A percentile compares a stretch with the other conserved stretches of the same genome.
Evolutionary conservation across 2,797 vertebrate species (phyloP).

Genomic region (Lacerta viridis): DNA sequence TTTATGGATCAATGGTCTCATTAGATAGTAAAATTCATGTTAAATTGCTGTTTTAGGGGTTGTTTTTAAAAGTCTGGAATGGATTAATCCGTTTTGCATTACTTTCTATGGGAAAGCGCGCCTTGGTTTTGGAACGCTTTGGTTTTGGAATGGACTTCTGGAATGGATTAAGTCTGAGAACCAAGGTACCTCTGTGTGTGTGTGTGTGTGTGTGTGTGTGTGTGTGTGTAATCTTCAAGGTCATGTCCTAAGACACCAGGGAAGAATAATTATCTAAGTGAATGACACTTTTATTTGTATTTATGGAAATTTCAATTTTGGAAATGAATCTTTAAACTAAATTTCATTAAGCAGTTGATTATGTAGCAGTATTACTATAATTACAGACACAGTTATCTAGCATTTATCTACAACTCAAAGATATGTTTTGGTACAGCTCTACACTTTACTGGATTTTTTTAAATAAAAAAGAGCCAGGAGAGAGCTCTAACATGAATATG

Average conservation of each 20-base stretch:
- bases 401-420: conserved; percentile 4
- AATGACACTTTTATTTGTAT: conserved; percentile 4
- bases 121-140: no score
- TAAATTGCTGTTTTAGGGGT: no score
- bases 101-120: no score
- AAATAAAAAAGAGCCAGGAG: conserved; percentile 50
- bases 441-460: conserved; percentile 24
- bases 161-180: no score
- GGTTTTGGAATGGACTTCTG: no score
- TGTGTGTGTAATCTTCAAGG: neutral
- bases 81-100: no score
- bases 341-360: conserved; percentile 47
- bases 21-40: no score
- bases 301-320: neutral
- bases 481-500: conserved; percentile 76
- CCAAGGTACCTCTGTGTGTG: no score
- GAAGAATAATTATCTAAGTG: neutral
- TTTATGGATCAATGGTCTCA: no score
- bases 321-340: conserved; percentile 52
- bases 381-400: neutral
- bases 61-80: no score
- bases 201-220: no score
- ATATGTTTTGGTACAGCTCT: conserved; percentile 60
- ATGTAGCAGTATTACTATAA: conserved; percentile 9
- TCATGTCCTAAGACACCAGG: neutral